Evolutionary conservation across 1,140 invertebrate species (phyloP), one percentile per base, ranked within the genome.

Genomic region (Dufourea novaeangliae): DNA sequence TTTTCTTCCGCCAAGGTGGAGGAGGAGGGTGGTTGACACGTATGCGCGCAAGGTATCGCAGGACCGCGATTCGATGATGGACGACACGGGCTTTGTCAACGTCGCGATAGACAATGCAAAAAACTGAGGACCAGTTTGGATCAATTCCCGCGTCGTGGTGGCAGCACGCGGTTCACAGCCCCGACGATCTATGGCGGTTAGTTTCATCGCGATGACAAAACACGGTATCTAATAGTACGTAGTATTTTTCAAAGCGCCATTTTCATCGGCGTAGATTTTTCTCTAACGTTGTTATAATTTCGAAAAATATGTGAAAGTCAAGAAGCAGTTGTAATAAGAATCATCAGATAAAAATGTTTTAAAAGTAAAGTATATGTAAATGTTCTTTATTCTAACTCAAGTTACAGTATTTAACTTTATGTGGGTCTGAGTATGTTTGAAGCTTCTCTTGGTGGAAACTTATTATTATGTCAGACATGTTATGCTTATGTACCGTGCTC

Each of bases 11-110:
- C 46, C 10, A 7, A 29, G 5, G 20, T n/a, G n/a, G n/a, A n/a
- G n/a, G n/a, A n/a, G n/a, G n/a, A n/a, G n/a, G n/a, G n/a, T n/a
- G 22, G 27, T 29, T n/a, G 61, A 80, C 64, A 75, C 70, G 46
- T 79, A 67, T 59, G 68, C 50, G 76, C 25, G 41, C 50, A 34
- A n/a, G 37, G 63, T 78, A 73, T 70, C 57, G 62, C 25, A 37
- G 52, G 10, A 22, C 62, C 27, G 57, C 57, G 71, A 79, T 85
- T 80, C 78, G 70, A 84, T 84, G 83, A 85, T 82, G 82, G 79
- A 85, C 57, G 82, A 84, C 29, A 17, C 52, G 29, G 4, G 32
- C 44, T 71, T 39, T 71, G 66, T 64, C 57, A 44, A 39, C 39
- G 72, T 56, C 46, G 39, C 69, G 64, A 54, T 75, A 69, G 73